Evolutionary conservation across 2,888 invertebrate species (phyloP).

Genomic region (Ellobium chinense): DNA sequence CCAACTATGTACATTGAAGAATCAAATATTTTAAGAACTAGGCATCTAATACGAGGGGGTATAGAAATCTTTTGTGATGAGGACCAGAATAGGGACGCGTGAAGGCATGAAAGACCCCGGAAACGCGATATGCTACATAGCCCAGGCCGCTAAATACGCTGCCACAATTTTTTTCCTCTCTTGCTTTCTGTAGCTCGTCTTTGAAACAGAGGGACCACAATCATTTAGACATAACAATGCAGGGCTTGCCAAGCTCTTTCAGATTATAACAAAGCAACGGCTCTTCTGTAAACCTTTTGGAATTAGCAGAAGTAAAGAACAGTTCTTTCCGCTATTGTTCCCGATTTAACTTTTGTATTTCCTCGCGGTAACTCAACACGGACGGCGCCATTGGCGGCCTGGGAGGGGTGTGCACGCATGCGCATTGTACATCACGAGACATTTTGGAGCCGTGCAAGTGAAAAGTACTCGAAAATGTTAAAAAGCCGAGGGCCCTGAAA

Average conservation of each 20-base stretch:
- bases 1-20: neutral
- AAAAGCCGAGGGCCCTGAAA: neutral
- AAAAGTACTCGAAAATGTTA: neutral
- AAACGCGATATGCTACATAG: conserved; percentile 8
- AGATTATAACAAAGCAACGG: neutral
- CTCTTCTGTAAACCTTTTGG: neutral
- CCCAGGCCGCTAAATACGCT: neutral
- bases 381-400: neutral
- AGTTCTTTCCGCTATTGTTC: conserved; percentile 3
- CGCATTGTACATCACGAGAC: neutral
- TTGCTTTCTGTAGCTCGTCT: neutral
- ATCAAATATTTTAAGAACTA: conserved; percentile 1
- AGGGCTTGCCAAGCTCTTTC: neutral
- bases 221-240: conserved; percentile 1
- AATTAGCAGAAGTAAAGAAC: conserved; percentile 13
- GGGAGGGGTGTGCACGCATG: conserved; percentile 1
- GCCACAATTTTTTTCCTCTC: neutral
- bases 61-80: conserved; percentile 12
- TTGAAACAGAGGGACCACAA: conserved; percentile 1
- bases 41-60: neutral
- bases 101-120: conserved; percentile 3
- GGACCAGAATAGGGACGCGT: neutral
- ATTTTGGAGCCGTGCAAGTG: neutral
- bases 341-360: conserved; percentile 13
- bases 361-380: neutral